Evolutionary conservation across 2,797 vertebrate genomes (phyloP), one percentile per base, ranked within the genome.

Genomic region (Fringilla coelebs): DNA sequence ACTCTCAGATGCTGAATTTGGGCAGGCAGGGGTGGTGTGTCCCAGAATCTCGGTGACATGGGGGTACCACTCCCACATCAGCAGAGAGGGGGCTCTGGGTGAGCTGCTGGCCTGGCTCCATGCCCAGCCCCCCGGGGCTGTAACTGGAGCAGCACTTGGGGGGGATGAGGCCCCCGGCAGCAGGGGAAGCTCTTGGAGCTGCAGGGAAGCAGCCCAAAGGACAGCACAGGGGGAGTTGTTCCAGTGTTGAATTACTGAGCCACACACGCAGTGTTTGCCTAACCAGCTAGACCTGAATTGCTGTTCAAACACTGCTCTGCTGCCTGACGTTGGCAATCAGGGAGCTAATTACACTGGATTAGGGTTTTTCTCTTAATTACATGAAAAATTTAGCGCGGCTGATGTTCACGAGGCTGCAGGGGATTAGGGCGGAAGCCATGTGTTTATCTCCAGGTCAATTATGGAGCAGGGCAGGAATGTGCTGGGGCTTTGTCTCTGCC

Each of bases 291-390:
- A 90, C 97, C 96, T 74, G 97, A 96, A 96, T 92, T 91, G 96
- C 96, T 98, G 97, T 97, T 98, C 97, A 98, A 98, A 98, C 97
- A 97, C 58, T 24, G 93, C 92, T 93, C 94, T 95, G 96, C 97
- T 96, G 97, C 97, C 96, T 96, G 93, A 94, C 66, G 74, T 74
- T 97, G 96, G 96, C 96, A 97, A 98, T 98, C 96, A 97, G 97
- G 96, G 95, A 98, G 96, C 97, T 98, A 98, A 98, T 98, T 98
- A 98, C 97, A 97, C 93, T 96, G 96, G 97, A 98, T 98, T 97
- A 98, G 97, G 94, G 96, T 93, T 97, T 97, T 95, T 97, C 91
- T 96, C 97, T 98, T 98, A 98, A 98, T 98, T 98, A 97, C 97
- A 97, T 97, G 96, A 97, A 97, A 96, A 97, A 97, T 97, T 95